Evolutionary conservation across 2,888 invertebrate genomes (phyloP), one percentile per base, ranked within the genome.

Genomic region (Ceramica pisi): DNA sequence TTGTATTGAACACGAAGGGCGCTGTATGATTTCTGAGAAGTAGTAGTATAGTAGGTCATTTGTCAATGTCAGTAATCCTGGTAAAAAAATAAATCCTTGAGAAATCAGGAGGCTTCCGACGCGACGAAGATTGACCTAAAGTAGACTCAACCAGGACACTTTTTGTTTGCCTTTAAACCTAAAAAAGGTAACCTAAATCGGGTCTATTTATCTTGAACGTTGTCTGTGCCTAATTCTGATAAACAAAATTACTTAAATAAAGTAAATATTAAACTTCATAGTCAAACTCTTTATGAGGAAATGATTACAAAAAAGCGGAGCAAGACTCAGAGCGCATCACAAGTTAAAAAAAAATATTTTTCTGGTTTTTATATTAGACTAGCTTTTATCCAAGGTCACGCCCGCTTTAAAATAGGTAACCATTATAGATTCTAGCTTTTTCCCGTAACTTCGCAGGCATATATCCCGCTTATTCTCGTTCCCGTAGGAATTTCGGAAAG

Each of bases 151-250:
- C 10, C 12, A 31, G 9, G 9, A 21, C 3, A 12, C 44, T 56
- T 38, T 57, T 41, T 51, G 44, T 23, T 35, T 12, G 35, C 16
- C 10, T 60, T 19, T 57, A 50, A 46, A 38, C 51, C 41, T 56
- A 35, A 68, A 46, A 56, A 67, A 55, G 21, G 14, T 76, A n/a
- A 48, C 57, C 26, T 63, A 48, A 59, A 69, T 63, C n/a, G 23
- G 35, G 26, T 19, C 12, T 62, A 51, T 72, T 57, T 51, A 55
- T 56, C 12, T 57, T 26, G 14, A 72, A 44, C 2, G 12, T n/a
- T 35, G 14, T 64, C 26, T 26, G 10, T n/a, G 65, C 6, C 16
- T 44, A 23, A 50, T 50, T 44, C 9, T 65, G 6, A 74, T 74
- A 50, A 35, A 74, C 31, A 64, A 23, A 19, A 35, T 26, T 19